Conservation (phyloP, 1,140 invertebrate genomes). For the Ridgeia piscesae region DNA sequence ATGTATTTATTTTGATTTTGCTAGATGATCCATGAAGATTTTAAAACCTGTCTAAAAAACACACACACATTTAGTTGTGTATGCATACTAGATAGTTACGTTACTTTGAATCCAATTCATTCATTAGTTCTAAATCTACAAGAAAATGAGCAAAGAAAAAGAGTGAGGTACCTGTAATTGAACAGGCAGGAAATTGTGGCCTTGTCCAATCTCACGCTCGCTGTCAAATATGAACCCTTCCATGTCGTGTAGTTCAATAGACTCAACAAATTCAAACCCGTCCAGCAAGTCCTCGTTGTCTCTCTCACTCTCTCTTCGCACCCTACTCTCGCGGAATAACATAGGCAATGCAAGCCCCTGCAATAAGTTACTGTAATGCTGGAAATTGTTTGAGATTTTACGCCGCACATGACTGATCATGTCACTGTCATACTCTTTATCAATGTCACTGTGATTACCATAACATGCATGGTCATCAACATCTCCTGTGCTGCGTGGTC, state of each 20-base stretch:
- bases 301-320: slow-evolving; percentile 7
- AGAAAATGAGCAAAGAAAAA: background rate
- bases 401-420: background rate
- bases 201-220: slow-evolving; percentile 35
- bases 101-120: background rate
- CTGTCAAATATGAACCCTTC: slow-evolving; percentile 17
- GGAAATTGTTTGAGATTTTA: slow-evolving; percentile 15
- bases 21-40: too few species aligned
- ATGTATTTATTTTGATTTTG: too few species aligned
- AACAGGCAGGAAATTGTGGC: slow-evolving; percentile 46
- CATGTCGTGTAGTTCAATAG: slow-evolving; percentile 20
- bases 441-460: background rate
- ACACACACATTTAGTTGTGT: background rate
- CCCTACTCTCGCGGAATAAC: background rate
- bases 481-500: background rate
- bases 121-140: background rate
- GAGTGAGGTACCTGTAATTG: slow-evolving; percentile 30
- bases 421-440: background rate
- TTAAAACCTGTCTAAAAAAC: too few species aligned
- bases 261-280: slow-evolving; percentile 21
- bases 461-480: background rate
- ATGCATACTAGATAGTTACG: background rate
- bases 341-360: slow-evolving; percentile 17
- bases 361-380: slow-evolving; percentile 23
- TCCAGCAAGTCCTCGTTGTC: background rate